Conservation (phyloP, 2,888 invertebrate genomes). For the Polydrusus tereticollis region DNA sequence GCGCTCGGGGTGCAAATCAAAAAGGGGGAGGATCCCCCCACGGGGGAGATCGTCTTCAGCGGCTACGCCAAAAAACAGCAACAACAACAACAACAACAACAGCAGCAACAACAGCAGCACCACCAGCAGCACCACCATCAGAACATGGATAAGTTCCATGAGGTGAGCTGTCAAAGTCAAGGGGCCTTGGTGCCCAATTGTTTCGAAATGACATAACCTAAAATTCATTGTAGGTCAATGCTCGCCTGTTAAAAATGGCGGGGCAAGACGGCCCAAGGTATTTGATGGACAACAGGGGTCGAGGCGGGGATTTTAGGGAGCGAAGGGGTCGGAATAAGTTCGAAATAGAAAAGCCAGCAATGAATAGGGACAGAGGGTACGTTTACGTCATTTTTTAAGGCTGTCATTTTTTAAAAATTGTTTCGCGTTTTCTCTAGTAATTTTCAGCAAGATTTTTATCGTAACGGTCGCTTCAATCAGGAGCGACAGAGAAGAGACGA, state of each 20-base stretch:
- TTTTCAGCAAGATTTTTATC: slow-evolving; percentile 16
- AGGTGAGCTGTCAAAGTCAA: not conserved
- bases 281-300: not conserved
- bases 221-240: slow-evolving; percentile 48
- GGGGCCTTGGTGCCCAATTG: no score
- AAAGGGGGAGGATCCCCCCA: slow-evolving; percentile 63
- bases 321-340: slow-evolving; percentile 63
- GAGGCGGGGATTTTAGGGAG: slow-evolving; percentile 44
- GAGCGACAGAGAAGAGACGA: slow-evolving; percentile 10
- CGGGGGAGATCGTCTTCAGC: slow-evolving; percentile 61
- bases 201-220: not conserved
- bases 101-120: slow-evolving; percentile 12
- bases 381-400: not conserved
- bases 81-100: slow-evolving; percentile 21
- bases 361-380: slow-evolving; percentile 29
- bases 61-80: slow-evolving; percentile 61
- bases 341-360: slow-evolving; percentile 61
- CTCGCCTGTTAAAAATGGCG: slow-evolving; percentile 53
- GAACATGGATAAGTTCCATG: slow-evolving; percentile 19
- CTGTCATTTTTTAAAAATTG: not conserved
- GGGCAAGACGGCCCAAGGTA: slow-evolving; percentile 47
- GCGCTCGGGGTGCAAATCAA: slow-evolving; percentile 70
- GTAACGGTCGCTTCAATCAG: slow-evolving; percentile 5
- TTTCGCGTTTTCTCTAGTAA: not conserved
- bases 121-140: slow-evolving; percentile 25